Conservation (phyloP, 2,888 invertebrate genomes). For the Esperia sulphurella region DNA sequence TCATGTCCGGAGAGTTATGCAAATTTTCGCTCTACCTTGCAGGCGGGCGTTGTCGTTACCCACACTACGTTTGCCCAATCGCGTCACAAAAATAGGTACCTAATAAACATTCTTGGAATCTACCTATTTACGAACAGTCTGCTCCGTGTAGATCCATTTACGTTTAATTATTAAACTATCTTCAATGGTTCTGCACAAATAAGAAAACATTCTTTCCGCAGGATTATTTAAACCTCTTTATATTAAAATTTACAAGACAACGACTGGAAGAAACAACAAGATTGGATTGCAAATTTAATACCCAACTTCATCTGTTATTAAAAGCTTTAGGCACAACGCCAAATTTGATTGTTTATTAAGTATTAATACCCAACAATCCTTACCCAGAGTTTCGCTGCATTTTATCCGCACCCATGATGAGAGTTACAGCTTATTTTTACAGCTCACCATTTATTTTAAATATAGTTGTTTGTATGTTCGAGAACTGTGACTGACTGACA, state of each 20-base stretch:
- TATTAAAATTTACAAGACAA: neutral
- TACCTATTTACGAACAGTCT: too few species aligned
- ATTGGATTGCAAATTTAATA: slow-evolving; percentile 12
- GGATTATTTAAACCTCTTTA: too few species aligned
- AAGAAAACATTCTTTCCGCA: too few species aligned
- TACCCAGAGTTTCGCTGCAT: neutral
- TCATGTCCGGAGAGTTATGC: too few species aligned
- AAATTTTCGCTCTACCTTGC: too few species aligned
- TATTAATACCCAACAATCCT: slow-evolving; percentile 5
- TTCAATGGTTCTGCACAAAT: too few species aligned
- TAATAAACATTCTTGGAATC: too few species aligned
- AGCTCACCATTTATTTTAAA: neutral
- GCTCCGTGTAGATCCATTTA: too few species aligned
- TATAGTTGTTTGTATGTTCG: neutral
- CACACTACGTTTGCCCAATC: too few species aligned
- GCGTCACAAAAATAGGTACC: too few species aligned
- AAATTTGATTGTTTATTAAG: slow-evolving; percentile 8
- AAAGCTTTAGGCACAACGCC: slow-evolving; percentile 8
- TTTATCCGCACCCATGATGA: neutral
- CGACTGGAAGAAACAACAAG: slow-evolving; percentile 3
- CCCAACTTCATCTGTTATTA: slow-evolving; percentile 12
- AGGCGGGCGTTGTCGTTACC: too few species aligned
- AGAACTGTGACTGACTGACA: slow-evolving; percentile 5
- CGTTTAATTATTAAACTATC: too few species aligned
- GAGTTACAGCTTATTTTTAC: neutral